These are phyloP conservation scores for Panthera leo DNA, from an alignment of 2,113 vertebrate species.

Conservation along the genomic window DNA sequence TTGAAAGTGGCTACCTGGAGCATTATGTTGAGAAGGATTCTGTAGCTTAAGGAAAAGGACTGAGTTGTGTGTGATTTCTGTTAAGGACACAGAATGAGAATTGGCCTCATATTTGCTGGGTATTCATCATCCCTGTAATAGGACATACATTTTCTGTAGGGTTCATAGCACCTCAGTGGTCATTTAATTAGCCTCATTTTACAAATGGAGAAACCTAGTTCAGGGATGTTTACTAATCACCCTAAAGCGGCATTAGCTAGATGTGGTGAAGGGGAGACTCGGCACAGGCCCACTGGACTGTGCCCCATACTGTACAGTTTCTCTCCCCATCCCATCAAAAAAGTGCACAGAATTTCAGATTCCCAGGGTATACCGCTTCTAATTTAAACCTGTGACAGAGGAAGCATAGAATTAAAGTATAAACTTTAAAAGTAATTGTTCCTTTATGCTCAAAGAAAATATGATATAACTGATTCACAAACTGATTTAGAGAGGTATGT, in stretches of 20 bases:
- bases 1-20: not conserved
- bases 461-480: not conserved
- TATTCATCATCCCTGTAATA: not conserved
- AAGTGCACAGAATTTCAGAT: not conserved
- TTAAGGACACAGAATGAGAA: not conserved
- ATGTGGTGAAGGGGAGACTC: not conserved
- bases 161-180: not conserved
- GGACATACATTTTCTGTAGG: not conserved
- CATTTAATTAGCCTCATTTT: not conserved
- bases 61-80: not conserved
- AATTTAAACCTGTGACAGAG: not conserved
- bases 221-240: not conserved
- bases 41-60: not conserved
- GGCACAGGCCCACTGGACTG: not conserved
- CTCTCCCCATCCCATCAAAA: not conserved
- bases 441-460: not conserved
- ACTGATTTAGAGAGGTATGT: not conserved
- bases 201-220: not conserved
- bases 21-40: not conserved
- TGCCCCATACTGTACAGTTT: not conserved
- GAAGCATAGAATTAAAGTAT: not conserved
- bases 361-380: fast-evolving
- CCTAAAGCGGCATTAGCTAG: not conserved
- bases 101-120: not conserved
- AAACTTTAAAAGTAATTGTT: not conserved